Evolutionary conservation across 2,113 vertebrate species (phyloP), one percentile per base, ranked within the genome.

Genomic region (Epinephelus cyanopodus): DNA sequence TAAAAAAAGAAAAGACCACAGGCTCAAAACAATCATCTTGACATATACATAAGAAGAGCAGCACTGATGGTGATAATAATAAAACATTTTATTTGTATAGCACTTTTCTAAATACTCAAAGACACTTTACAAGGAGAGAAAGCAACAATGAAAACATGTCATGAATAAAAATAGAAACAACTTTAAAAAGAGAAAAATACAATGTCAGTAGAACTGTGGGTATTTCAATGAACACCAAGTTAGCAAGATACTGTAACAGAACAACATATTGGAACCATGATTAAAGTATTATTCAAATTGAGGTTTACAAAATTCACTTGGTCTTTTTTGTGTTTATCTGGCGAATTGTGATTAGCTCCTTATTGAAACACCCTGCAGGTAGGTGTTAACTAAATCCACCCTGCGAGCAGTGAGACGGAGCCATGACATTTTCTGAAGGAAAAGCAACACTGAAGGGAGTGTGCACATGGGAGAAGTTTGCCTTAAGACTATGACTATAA

Each of bases 1-100:
- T 27, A 45, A 8, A 39, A 54, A 70, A 54, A 69, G 54, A 37
- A n/a, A 17, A 10, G 53, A 42, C 33, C 10, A 25, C 42, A 48
- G 14, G 54, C 11, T 13, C 5, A 12, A 29, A 18, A 19, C 18
- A 21, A 12, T n/a, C 1, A 13, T 21, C 0, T 60, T 1, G 3
- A 17, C 6, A 1, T 58, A 13, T 17, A 60, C 27, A 13, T 29
- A 64, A 61, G 65, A 77, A 77, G 56, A 81, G 66, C 68, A 83
- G 79, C 73, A 52, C 75, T 61, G 77, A 62, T 87, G 86, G 91
- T 89, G 91, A 92, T 94, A 90, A 92, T 92, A 90, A 94, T 94
- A 94, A 94, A 94, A 94, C 93, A 94, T 94, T 94, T 94, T 94
- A 93, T 94, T 94, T 92, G 91, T 94, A 94, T 93, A 94, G 92